phyloP scores from a whole-genome alignment of 2,113 vertebrate species.

The Quiscalus mexicanus region DNA sequence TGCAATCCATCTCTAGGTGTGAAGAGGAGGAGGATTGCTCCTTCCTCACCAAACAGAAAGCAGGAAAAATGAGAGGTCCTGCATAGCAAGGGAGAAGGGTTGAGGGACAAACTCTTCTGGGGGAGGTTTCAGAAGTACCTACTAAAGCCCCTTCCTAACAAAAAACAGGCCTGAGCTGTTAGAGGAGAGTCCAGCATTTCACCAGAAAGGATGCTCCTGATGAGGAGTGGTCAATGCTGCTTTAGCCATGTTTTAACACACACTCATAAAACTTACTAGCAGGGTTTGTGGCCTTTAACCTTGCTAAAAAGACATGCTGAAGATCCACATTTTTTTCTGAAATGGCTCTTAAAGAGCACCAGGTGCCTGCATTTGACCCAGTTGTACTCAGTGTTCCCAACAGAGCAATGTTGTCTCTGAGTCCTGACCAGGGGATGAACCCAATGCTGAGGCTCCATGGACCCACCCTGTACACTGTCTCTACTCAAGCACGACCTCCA shows the following conservation, averaged over 20 bases:
- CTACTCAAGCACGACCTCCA: neutral
- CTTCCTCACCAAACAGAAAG: neutral
- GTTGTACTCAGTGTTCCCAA: neutral
- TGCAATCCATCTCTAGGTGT: neutral
- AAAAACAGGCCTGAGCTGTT: neutral
- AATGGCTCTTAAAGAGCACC: neutral
- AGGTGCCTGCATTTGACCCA: neutral
- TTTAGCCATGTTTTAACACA: neutral
- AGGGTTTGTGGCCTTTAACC: neutral
- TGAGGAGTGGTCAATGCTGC: neutral
- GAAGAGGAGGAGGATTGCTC: neutral
- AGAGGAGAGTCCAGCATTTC: neutral
- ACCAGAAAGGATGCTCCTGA: neutral
- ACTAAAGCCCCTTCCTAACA: neutral
- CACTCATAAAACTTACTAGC: neutral
- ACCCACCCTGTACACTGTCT: neutral
- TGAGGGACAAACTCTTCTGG: neutral
- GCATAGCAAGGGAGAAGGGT: neutral
- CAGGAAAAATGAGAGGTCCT: neutral
- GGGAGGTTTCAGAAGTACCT: neutral
- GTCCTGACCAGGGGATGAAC: slow-evolving; percentile 45
- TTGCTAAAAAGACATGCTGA: neutral
- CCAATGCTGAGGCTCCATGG: neutral
- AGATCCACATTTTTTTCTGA: neutral
- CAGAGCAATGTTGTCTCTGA: neutral